These are phyloP conservation scores for Cordilura impudica DNA, from an alignment of 2,888 invertebrate genomes.

Conservation along the genomic window DNA sequence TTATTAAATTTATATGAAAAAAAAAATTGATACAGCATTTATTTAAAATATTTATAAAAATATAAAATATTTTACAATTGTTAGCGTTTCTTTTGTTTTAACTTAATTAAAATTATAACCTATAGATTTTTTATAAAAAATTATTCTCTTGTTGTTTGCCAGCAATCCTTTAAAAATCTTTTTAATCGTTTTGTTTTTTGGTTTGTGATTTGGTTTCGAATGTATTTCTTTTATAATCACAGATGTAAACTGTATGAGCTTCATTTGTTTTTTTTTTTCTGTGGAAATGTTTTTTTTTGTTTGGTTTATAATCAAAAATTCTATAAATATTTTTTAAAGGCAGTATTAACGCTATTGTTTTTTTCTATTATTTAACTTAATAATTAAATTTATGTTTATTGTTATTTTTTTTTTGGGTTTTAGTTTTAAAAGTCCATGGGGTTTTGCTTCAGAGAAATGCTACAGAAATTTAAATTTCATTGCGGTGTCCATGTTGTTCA, in stretches of 20 bases:
- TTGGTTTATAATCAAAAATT: background rate
- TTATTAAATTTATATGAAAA: conserved; percentile 29
- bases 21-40: background rate
- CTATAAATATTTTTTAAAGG: conserved; percentile 24
- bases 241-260: conserved; percentile 70
- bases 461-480: conserved; percentile 66
- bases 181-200: background rate
- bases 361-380: conserved; percentile 25
- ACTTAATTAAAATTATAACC: conserved; percentile 19
- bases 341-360: conserved; percentile 49
- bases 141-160: conserved; percentile 52
- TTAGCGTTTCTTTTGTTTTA: conserved; percentile 16
- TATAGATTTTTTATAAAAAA: conserved; percentile 36
- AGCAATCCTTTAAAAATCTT: background rate
- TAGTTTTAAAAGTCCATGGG: conserved; percentile 45
- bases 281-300: conserved; percentile 9
- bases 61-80: conserved; percentile 24
- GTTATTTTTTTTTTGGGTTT: conserved; percentile 14
- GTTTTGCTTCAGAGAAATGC: conserved; percentile 33
- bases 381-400: conserved; percentile 7
- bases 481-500: conserved; percentile 67
- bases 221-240: conserved; percentile 64
- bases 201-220: conserved; percentile 67
- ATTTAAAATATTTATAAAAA: conserved; percentile 3
- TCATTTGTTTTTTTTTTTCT: conserved; percentile 32